Conservation (phyloP, 2,888 invertebrate species). For the Drosophila pullipes region DNA sequence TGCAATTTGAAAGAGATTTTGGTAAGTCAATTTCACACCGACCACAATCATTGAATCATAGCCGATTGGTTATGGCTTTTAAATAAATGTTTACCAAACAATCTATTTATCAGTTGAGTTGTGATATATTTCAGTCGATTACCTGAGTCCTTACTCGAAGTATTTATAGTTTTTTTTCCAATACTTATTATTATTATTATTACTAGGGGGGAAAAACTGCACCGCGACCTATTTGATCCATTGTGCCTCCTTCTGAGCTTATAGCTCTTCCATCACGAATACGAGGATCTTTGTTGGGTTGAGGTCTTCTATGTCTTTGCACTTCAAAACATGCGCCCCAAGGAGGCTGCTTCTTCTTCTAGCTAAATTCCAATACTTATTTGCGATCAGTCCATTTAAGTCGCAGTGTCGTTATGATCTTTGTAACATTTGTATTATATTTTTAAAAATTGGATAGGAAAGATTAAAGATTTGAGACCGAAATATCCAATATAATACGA, state of each 20-base stretch:
- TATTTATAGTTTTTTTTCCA: not conserved
- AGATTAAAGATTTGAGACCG: not conserved
- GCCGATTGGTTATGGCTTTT: not conserved
- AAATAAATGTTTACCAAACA: no score
- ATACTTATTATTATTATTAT: no score
- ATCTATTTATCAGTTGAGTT: not conserved
- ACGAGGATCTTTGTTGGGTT: no score
- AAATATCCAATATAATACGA: not conserved
- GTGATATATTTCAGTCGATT: not conserved
- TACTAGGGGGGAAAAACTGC: no score
- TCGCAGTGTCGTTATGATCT: not conserved
- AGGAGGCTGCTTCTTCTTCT: no score
- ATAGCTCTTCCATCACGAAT: no score
- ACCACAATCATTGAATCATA: not conserved
- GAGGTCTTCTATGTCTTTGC: no score
- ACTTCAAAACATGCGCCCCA: no score
- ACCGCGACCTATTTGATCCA: no score
- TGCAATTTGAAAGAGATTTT: conserved; percentile 65
- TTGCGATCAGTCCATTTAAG: not conserved
- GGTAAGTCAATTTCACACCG: conserved; percentile 37
- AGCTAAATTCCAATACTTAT: not conserved
- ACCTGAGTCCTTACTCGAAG: not conserved
- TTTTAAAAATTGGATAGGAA: not conserved
- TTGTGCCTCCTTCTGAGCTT: no score
- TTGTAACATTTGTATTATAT: not conserved